Base-by-base conservation (phyloP, 2,797 vertebrate species). In the Dipus sagitta region DNA sequence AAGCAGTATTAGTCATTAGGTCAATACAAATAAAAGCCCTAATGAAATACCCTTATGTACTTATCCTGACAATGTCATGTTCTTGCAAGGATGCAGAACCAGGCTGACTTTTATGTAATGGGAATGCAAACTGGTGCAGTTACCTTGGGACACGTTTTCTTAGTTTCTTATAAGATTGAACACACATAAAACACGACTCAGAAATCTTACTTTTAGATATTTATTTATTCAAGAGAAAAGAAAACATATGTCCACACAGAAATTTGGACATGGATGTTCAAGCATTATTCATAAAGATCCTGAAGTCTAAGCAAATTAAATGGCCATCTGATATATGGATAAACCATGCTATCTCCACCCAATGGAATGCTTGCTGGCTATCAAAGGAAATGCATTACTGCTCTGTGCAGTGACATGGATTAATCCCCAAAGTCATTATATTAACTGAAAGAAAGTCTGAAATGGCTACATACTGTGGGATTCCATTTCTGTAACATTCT, bases 141-240 rank as follows among this genome's bases (percentile, higher is more conserved):
- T 54, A 84, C 78, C 84, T 32, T 86, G 42, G 67, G 65, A 94
- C 86, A 65, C 62, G 93, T 79, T 71, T 93, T 89, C 89, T 18
- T 83, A 52, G 30, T 67, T 82, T 83, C 28, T 54, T 82, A 62
- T 62, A 94, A 74, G 86, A 86, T 30, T 87, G 86, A 94, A 64
- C 3, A 79, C 30, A 93, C 21, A 93, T 17, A 72, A 54, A 24
- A 80, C 32, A 88, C 62, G 42, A 47, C 23, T 81, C 54, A 94
- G 74, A 23, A 91, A 77, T 84, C 32, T 14, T 86, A 26, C 58
- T 86, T 17, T 11, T 82, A 78, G 58, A 17, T 76, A 91, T 79
- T 79, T 79, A 86, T 86, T 75, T 89, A 86, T 18, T 8, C 71
- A 86, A 79, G 7, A 91, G 11, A 93, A 89, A 89, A 75, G 32